These are phyloP conservation scores for Heliconius himera DNA, from an alignment of 1,140 invertebrate species.

Conservation along the genomic window DNA sequence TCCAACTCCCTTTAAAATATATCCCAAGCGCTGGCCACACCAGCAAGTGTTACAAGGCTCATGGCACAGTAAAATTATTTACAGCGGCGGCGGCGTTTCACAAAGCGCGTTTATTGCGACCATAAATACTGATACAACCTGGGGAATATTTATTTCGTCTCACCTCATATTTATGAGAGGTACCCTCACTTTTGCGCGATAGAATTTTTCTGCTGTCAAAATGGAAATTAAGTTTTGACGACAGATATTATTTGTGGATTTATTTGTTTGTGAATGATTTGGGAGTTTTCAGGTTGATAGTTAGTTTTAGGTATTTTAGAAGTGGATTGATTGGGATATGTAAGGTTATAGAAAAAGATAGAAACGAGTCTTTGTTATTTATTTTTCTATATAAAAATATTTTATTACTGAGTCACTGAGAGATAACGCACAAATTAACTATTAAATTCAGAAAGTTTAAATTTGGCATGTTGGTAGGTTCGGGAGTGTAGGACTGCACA, in stretches of 20 bases:
- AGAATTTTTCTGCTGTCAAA: conserved; percentile 45
- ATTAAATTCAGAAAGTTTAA: background rate
- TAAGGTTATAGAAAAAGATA: too few relatives aligned
- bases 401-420: background rate
- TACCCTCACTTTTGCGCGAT: conserved; percentile 61
- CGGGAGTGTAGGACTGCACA: too few relatives aligned
- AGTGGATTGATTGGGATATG: too few relatives aligned
- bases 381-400: background rate
- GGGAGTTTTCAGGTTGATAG: background rate
- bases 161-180: conserved; percentile 75
- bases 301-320: background rate
- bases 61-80: conserved; percentile 74
- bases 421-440: background rate
- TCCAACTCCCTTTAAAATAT: background rate
- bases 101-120: conserved; percentile 75
- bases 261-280: background rate
- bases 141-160: conserved; percentile 74
- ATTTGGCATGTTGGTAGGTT: background rate
- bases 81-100: conserved; percentile 70
- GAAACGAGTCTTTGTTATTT: too few relatives aligned
- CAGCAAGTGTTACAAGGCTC: conserved; percentile 67
- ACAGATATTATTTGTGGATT: background rate
- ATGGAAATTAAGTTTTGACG: conserved; percentile 29
- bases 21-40: conserved; percentile 32
- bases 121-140: conserved; percentile 77